Base-by-base conservation (phyloP, 2,797 vertebrate species). In the Dryobates pubescens region DNA sequence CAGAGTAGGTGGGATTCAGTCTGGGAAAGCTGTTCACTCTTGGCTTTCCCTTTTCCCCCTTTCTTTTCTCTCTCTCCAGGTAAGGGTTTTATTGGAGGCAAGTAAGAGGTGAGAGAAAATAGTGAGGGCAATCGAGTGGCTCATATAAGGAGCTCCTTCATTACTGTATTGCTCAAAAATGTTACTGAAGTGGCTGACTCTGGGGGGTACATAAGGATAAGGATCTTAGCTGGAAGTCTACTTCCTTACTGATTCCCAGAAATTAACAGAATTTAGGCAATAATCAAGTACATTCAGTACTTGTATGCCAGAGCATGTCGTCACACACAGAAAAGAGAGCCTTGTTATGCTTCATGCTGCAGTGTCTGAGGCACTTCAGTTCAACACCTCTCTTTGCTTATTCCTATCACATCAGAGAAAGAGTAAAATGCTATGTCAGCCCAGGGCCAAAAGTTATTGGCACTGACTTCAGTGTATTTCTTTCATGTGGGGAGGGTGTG, bases 401-500 rank as follows among this genome's bases (percentile, higher is more conserved):
- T 94, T 93, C 82, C 82, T 36, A 62, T 94, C 80, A 83, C 87
- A 92, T 91, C 88, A 94, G 88, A 93, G 83, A 92, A 91, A 61
- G 24, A 79, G 71, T 41, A 82, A 86, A 94, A 83, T 2, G 22
- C 15, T 76, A 30, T 0, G 4, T 93, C 79, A 94, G 77, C 82
- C 68, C 0, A 0, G 18, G 74, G 77, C 85, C 90, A 93, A 68
- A 89, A 91, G 87, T 74, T 92, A 17, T 20, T 95, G 92, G 92
- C 90, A 16, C 2, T 54, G 68, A 43, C 86, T 93, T 94, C 90
- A 81, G 58, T 30, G 27, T n/a, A 59, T 67, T 20, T 75, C 89
- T 95, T 95, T 95, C 82, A 94, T 88, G 85, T 91, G 92, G 67
- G 73, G 22, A 95, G 91, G 93, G 89, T 93, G 93, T 92, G 93